Base-by-base conservation (phyloP, 2,888 invertebrate species). In the Agrochola circellaris region DNA sequence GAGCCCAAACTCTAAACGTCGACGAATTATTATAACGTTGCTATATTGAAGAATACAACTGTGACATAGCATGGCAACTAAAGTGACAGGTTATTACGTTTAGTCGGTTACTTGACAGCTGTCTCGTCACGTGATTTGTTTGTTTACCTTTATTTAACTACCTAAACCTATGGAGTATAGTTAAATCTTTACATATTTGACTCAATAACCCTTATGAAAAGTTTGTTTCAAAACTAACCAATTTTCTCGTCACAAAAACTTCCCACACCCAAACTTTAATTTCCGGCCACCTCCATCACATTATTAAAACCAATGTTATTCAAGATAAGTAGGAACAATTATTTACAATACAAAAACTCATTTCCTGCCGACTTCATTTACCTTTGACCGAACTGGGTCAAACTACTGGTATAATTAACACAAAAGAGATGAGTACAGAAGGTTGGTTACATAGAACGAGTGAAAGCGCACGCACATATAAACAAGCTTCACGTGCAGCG, bases 351-450 rank as follows among this genome's bases (percentile, higher is more conserved):
- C 74, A 78, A 67, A 71, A 85, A 86, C 68, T 86, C 30, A 86
- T 86, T 86, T 78, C 87, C 86, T 77, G 62, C 45, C n/a, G 78
- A 83, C 83, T 77, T 75, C 56, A 83, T 84, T 83, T 83, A 78
- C 83, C 69, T 86, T 72, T 69, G 30, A 54, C 66, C 48, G 8
- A 83, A 86, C 54, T 86, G 54, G 83, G 78, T 86, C 87, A 83
- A 67, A 84, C 48, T 71, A 65, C 20, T 54, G 64, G 30, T 60
- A 60, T 34, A 26, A 15, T 48, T 72, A 20, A 48, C 56, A 11
- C 51, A 34, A 45, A 82, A 51, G 20, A 54, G 23, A 8, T 54
- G 11, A 17, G 2, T 6, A 15, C 23, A 79, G 58, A 79, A 75
- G 76, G 65, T 38, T 0, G 1, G 2, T 1, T 38, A 23, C 3